Percentiles rank a stretch among this genome's conserved stretches.
Evolutionary conservation across 2,113 vertebrate species (phyloP).

Genomic region (Hemibagrus wyckioides): DNA sequence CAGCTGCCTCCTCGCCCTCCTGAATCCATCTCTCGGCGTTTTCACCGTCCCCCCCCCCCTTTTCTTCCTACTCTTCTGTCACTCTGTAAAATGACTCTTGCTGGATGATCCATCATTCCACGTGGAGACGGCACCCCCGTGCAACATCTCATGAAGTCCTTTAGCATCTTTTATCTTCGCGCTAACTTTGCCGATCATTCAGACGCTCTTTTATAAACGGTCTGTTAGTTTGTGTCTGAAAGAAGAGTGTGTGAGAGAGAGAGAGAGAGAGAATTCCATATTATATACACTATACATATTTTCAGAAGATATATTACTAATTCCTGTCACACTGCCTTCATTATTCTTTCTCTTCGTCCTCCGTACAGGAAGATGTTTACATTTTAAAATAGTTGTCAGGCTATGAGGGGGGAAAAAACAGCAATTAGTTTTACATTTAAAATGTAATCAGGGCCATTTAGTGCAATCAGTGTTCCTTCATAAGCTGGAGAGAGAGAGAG

Average conservation of each 20-base stretch:
- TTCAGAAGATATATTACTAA: background rate
- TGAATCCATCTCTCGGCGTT: slow-evolving; percentile 29
- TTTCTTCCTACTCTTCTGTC: background rate
- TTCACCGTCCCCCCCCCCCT: background rate
- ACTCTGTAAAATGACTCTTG: slow-evolving; percentile 22
- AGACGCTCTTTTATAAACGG: background rate
- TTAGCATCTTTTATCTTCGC: slow-evolving; percentile 16
- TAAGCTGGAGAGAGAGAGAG: slow-evolving; percentile 9
- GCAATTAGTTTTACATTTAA: slow-evolving; percentile 74
- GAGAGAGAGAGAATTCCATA: too few species aligned
- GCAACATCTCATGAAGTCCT: slow-evolving; percentile 10
- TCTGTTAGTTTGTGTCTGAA: background rate
- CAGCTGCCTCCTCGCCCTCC: slow-evolving; percentile 30
- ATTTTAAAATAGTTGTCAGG: slow-evolving; percentile 23
- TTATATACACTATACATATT: background rate
- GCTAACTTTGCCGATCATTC: background rate
- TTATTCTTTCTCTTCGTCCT: background rate
- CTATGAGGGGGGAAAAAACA: slow-evolving; percentile 24
- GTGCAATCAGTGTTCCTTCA: slow-evolving; percentile 75
- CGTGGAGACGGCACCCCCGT: background rate
- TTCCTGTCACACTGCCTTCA: background rate
- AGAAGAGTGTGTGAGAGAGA: background rate
- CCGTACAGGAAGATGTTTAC: background rate
- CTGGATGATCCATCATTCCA: slow-evolving; percentile 12
- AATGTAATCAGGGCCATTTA: slow-evolving; percentile 74